Conservation (phyloP, 2,113 vertebrate genomes). For the Xenopus laevis region DNA sequence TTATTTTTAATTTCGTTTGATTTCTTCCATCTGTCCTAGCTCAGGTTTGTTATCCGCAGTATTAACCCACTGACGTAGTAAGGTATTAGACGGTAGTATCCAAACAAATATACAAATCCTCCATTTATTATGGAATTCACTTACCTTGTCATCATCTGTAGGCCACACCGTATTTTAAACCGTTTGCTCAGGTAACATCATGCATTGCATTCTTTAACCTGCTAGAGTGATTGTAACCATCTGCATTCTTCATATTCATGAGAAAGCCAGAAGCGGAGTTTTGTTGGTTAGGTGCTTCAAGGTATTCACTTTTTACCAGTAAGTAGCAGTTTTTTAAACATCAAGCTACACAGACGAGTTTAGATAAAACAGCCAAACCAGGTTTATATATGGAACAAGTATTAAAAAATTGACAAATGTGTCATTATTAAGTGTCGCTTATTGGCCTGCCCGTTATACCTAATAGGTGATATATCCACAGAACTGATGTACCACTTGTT, state of each 20-base stretch:
- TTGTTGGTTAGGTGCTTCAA: not conserved
- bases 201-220: not conserved
- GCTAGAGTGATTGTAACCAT: not conserved
- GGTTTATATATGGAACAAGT: no score
- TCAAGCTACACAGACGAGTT: no score
- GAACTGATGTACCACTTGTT: no score
- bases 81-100: constrained; percentile 10
- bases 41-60: constrained; percentile 2
- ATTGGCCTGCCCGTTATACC: no score
- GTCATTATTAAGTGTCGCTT: no score
- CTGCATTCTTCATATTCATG: not conserved
- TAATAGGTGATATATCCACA: no score
- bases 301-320: not conserved
- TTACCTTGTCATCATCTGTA: not conserved
- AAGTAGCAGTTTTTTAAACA: no score
- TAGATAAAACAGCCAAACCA: no score
- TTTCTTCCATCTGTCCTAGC: not conserved
- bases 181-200: not conserved
- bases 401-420: no score
- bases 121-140: constrained; percentile 17
- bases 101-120: constrained; percentile 15
- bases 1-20: no score
- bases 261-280: constrained; percentile 4
- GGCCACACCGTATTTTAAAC: not conserved
- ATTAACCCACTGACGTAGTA: constrained; percentile 11